These are phyloP conservation scores for Saxicola maurus DNA, from an alignment of 2,797 vertebrate species.

Conservation along the genomic window DNA sequence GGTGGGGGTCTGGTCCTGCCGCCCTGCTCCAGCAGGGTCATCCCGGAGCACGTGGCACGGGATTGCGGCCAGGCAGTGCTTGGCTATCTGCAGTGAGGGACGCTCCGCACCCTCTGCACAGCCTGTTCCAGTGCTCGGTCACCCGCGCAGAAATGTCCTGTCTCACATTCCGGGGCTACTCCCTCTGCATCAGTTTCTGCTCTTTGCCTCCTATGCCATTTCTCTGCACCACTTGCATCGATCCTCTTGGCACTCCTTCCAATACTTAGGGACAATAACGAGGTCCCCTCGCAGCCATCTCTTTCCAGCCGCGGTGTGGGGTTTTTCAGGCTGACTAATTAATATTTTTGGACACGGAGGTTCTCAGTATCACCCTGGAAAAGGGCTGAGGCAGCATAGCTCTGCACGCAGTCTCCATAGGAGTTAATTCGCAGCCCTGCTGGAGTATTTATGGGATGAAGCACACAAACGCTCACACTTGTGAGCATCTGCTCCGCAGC, in stretches of 20 bases:
- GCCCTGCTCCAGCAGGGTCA: not conserved
- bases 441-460: not conserved
- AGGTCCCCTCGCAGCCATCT: not conserved
- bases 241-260: no score
- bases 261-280: fast-evolving
- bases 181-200: not conserved
- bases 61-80: fast-evolving
- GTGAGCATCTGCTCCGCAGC: fast-evolving
- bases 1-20: not conserved
- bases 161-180: fast-evolving
- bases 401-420: fast-evolving
- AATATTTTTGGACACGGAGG: fast-evolving
- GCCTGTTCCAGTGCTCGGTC: not conserved
- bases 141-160: not conserved
- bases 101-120: fast-evolving
- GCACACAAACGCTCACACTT: fast-evolving
- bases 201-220: fast-evolving
- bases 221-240: not conserved
- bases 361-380: not conserved
- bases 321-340: fast-evolving
- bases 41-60: not conserved
- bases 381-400: not conserved
- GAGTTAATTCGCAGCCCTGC: fast-evolving
- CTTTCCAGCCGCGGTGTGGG: not conserved
- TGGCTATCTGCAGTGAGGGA: fast-evolving